Evolutionary conservation across 2,797 vertebrate genomes (phyloP).

Genomic region (Chiroxiphia lanceolata): DNA sequence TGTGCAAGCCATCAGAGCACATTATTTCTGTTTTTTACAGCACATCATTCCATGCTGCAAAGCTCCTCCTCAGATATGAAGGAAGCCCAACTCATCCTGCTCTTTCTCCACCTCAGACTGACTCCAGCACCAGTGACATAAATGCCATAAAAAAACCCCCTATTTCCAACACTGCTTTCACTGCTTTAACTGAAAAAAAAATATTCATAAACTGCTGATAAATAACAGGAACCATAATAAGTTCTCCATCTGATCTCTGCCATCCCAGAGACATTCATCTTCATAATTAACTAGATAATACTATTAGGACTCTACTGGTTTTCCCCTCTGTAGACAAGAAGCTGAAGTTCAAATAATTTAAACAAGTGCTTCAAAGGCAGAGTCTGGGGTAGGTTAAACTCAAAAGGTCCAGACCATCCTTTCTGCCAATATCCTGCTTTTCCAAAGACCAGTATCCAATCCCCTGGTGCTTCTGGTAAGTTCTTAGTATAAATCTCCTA

Average conservation of each 20-base stretch:
- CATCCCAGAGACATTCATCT: neutral
- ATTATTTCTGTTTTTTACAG: too few relatives aligned
- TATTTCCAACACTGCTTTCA: neutral
- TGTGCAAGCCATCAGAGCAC: accelerated
- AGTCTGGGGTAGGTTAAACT: neutral
- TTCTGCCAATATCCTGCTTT: neutral
- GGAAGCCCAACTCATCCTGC: neutral
- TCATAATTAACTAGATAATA: neutral
- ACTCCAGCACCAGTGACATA: neutral
- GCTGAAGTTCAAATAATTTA: neutral
- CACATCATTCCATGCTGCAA: neutral
- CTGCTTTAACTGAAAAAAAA: neutral
- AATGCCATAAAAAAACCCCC: neutral
- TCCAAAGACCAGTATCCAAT: neutral
- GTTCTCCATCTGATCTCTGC: neutral
- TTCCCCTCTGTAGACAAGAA: neutral
- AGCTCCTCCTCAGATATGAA: neutral
- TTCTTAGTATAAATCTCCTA: neutral
- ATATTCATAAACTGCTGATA: neutral
- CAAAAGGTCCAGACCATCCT: neutral
- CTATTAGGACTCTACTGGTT: neutral
- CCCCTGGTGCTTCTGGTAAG: neutral
- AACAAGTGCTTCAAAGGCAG: neutral
- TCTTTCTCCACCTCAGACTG: neutral
- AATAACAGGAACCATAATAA: neutral